Base-by-base conservation (phyloP, 2,113 vertebrate genomes). In the Scopus umbretta region DNA sequence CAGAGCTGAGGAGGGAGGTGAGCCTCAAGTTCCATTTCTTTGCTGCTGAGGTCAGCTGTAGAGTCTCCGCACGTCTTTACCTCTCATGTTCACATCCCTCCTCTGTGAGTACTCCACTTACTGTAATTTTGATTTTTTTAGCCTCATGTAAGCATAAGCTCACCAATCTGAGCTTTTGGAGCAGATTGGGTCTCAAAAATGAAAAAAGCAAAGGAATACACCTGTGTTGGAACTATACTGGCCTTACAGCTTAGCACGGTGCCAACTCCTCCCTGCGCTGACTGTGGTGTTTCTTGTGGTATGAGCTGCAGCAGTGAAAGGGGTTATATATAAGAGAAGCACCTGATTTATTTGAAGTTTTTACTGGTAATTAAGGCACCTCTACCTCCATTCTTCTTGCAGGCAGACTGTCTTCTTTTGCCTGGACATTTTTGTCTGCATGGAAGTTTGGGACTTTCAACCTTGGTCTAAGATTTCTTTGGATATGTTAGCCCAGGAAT, bases 21-120 rank as follows among this genome's bases (percentile, higher is more conserved):
- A 42, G 53, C 50, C 27, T 62, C 4, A 0, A 62, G n/a, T 27
- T 34, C 26, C 1, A 0, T 42, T 80, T 62, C 30, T 62, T 55
- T 16, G 16, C 55, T 2, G 0, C 47, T 14, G n/a, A n/a, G 30
- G 13, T 68, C 55, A 74, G 52, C 12, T 0, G 0, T 4, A 19
- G 38, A 45, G 15, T 32, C 70, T 81, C 76, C 50, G 47, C 19
- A 13, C 38, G 8, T 30, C 52, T 56, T 52, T 32, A 40, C 16
- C 23, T 22, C 27, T 38, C 13, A 0, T 15, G 47, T 55, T 53
- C 53, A 9, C 55, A 62, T 49, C 62, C 27, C 19, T 56, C 8
- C 70, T 75, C 55, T 70, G 49, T 1, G 3, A 50, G 9, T 17
- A 50, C 27, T 42, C 27, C 9, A 6, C 29, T 71, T 58, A 45